A percentile compares a stretch with the other conserved stretches of the same genome.
Conservation (phyloP, 2,888 invertebrate genomes). For the Dasypolia templi region DNA sequence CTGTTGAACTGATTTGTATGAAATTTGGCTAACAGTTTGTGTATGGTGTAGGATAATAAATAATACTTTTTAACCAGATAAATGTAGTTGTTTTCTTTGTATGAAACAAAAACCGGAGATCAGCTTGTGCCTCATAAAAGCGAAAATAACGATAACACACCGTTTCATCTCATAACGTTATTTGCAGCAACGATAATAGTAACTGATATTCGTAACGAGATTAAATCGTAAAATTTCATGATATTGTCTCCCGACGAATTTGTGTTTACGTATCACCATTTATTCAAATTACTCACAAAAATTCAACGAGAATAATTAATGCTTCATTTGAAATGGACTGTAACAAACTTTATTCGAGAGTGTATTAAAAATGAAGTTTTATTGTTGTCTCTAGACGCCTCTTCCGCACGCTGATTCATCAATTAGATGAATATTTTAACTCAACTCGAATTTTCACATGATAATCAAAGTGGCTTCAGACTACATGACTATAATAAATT, state of each 20-base stretch:
- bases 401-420: background rate
- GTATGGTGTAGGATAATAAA: too few relatives aligned
- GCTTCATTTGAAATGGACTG: constrained; percentile 1
- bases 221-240: constrained; percentile 55
- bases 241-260: constrained; percentile 33
- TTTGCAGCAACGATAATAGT: constrained; percentile 29
- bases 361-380: background rate
- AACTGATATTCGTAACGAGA: constrained; percentile 36
- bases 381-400: background rate
- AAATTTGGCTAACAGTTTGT: too few relatives aligned
- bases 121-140: background rate
- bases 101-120: too few relatives aligned
- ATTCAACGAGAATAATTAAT: constrained; percentile 28
- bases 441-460: background rate
- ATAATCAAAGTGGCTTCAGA: background rate
- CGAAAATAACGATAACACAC: constrained; percentile 2
- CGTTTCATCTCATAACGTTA: constrained; percentile 23
- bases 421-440: background rate
- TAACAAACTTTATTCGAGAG: background rate
- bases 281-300: constrained; percentile 19
- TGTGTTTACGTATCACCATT: constrained; percentile 10
- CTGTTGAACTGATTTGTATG: too few relatives aligned
- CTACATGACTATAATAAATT: background rate
- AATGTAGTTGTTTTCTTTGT: too few relatives aligned
- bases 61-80: too few relatives aligned